A percentile compares a stretch with the other conserved stretches of the same genome.
These are phyloP conservation scores for Mycetomoellerius zeteki DNA, from an alignment of 1,140 invertebrate species.

Conservation along the genomic window DNA sequence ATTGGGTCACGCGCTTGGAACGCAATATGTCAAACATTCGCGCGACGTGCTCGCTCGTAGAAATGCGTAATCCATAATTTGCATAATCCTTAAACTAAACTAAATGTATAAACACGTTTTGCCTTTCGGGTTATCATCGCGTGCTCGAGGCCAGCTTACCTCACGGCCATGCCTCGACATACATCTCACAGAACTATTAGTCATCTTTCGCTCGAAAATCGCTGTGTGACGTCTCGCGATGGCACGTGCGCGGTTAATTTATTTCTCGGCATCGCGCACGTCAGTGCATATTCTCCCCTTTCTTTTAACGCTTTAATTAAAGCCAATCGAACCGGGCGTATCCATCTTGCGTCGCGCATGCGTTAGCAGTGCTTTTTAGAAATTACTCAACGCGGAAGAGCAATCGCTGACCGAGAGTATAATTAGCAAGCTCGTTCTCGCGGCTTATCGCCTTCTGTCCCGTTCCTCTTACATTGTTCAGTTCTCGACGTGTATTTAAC, in stretches of 20 bases:
- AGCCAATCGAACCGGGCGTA: background rate
- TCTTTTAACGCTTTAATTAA: constrained; percentile 33
- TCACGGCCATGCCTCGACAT: background rate
- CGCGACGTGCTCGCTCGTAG: background rate
- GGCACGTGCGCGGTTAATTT: background rate
- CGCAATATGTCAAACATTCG: background rate
- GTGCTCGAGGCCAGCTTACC: background rate
- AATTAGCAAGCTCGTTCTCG: constrained; percentile 19
- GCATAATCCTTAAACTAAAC: constrained; percentile 18
- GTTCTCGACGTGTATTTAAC: background rate
- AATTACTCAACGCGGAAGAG: constrained; percentile 34
- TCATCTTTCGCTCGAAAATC: constrained; percentile 15
- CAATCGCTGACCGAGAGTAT: constrained; percentile 14
- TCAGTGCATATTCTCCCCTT: background rate
- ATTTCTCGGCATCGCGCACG: background rate
- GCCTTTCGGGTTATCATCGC: constrained; percentile 28
- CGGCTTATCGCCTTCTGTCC: background rate
- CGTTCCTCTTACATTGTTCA: background rate
- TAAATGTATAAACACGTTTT: constrained; percentile 21
- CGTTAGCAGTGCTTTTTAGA: constrained; percentile 3
- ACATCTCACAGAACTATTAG: background rate
- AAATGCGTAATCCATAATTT: constrained; percentile 43
- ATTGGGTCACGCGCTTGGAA: constrained; percentile 4
- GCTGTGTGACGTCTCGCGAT: background rate
- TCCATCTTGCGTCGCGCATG: background rate